phyloP scores from a whole-genome alignment of 2,113 vertebrate genomes.

The Pholis gunnellus region DNA sequence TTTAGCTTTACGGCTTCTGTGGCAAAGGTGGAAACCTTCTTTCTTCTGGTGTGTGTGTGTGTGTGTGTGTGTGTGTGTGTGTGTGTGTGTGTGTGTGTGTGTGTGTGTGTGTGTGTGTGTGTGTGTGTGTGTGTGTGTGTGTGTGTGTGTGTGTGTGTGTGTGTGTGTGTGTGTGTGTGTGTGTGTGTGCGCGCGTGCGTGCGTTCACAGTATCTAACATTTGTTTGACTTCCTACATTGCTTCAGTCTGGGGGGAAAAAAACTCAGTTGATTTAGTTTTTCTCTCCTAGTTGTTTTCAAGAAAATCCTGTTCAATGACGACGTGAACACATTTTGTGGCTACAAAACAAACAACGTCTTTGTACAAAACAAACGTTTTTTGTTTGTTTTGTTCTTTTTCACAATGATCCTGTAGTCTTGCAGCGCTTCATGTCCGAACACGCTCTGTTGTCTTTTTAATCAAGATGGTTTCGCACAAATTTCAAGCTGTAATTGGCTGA shows the following conservation, averaged over 20 bases:
- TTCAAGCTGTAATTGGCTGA: neutral
- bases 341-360: too few relatives aligned
- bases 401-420: neutral
- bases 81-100: neutral
- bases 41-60: neutral
- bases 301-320: neutral
- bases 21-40: neutral
- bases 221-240: neutral
- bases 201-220: neutral
- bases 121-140: neutral
- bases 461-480: neutral
- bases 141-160: neutral
- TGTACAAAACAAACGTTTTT: too few relatives aligned
- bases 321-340: neutral
- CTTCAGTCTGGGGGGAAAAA: neutral
- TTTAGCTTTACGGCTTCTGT: neutral
- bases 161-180: neutral
- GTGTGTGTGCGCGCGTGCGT: neutral
- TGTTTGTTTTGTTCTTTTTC: neutral
- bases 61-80: neutral
- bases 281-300: neutral
- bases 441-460: slow-evolving; percentile 8
- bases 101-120: neutral
- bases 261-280: neutral
- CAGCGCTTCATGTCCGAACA: neutral